phyloP scores from a whole-genome alignment of 2,113 vertebrate species.

The Ploceus nigricollis region DNA sequence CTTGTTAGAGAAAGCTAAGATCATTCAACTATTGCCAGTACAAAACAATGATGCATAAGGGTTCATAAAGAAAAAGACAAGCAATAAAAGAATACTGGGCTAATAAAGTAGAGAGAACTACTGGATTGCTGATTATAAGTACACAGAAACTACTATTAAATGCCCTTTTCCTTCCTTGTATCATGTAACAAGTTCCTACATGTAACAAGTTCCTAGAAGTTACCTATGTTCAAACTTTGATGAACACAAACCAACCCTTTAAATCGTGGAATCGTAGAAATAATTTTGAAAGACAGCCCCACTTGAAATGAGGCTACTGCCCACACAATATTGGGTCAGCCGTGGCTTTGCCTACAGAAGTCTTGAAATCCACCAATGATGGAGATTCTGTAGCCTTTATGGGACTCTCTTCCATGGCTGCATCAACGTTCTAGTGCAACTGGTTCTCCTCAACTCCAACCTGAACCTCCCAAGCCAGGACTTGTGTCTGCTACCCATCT shows the following conservation, averaged over 20 bases:
- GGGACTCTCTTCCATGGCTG: background rate
- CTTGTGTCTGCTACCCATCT: background rate
- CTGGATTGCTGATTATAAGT: background rate
- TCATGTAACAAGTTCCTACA: background rate
- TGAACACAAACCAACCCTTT: background rate
- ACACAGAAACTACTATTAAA: background rate
- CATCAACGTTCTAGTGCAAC: background rate
- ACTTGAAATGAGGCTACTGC: background rate
- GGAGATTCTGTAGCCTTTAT: background rate
- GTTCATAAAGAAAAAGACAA: background rate
- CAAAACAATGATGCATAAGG: background rate
- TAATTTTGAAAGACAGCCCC: background rate
- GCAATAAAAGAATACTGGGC: background rate
- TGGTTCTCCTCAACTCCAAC: background rate
- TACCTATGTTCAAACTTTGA: background rate
- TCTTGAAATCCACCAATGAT: background rate
- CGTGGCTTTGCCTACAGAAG: background rate
- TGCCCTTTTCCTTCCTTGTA: background rate
- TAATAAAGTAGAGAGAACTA: background rate
- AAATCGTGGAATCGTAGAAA: background rate
- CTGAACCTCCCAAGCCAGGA: background rate
- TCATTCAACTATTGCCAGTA: background rate
- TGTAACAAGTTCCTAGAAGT: background rate
- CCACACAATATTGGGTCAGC: accelerated
- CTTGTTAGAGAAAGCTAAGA: background rate